Percentiles rank a stretch among this genome's conserved stretches.
Evolutionary conservation across 2,888 invertebrate genomes (phyloP).

Genomic region (Endotricha flammealis): DNA sequence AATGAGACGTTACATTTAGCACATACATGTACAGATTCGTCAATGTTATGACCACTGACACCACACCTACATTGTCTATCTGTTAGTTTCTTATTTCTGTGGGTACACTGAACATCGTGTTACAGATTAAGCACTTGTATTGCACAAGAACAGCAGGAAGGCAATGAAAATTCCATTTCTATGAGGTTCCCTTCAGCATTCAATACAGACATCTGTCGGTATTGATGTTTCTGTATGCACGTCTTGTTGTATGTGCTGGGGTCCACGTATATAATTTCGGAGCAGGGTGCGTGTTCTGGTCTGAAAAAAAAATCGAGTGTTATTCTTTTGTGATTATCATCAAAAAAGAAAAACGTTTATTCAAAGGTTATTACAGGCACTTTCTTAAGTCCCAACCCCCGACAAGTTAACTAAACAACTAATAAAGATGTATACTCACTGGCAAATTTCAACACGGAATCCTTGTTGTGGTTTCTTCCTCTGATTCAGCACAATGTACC

Average conservation of each 20-base stretch:
- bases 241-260: constrained; percentile 63
- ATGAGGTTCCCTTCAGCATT: constrained; percentile 53
- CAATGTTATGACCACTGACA: no score
- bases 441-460: constrained; percentile 84
- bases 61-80: no score
- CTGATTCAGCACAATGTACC: constrained; percentile 84
- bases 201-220: constrained; percentile 73
- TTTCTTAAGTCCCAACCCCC: no score
- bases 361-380: no score
- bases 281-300: constrained; percentile 60
- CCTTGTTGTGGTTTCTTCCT: constrained; percentile 81
- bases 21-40: no score
- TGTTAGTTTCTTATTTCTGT: no score
- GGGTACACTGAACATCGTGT: no score
- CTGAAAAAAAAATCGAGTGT: constrained; percentile 37
- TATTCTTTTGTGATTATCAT: no score
- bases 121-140: neutral
- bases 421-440: constrained; percentile 67
- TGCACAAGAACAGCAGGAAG: constrained; percentile 86
- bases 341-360: no score
- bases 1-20: no score
- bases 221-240: constrained; percentile 80
- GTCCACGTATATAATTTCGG: constrained; percentile 52
- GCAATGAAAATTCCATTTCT: constrained; percentile 79
- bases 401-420: no score